Evolutionary conservation across 2,888 invertebrate genomes (phyloP).

Genomic region (Leptopilina myrica): DNA sequence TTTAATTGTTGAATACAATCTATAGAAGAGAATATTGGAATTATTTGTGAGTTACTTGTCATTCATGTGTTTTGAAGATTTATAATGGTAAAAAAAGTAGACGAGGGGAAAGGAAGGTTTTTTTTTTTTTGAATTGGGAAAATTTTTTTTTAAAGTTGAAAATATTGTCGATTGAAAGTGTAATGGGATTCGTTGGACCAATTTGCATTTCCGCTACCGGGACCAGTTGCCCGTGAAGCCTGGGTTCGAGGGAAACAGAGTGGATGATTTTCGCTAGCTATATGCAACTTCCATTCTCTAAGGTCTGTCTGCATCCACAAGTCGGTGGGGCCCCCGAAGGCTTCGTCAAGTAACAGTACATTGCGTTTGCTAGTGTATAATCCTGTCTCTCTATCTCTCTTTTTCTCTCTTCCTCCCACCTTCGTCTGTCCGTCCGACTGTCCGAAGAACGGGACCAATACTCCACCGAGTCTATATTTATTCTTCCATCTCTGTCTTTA

Average conservation of each 20-base stretch:
- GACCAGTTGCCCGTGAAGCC: neutral
- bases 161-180: no score
- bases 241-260: neutral
- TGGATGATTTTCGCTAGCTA: slow-evolving; percentile 29
- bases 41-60: no score
- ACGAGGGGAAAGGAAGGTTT: no score
- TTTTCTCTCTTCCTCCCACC: slow-evolving; percentile 27
- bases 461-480: slow-evolving; percentile 1
- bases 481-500: slow-evolving; percentile 31
- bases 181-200: neutral
- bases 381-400: slow-evolving; percentile 40
- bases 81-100: no score
- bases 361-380: slow-evolving; percentile 31
- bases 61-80: no score
- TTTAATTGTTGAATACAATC: no score
- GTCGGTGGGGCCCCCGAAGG: slow-evolving; percentile 29
- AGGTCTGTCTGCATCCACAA: slow-evolving; percentile 21
- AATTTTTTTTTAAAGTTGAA: no score
- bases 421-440: slow-evolving; percentile 27
- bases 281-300: slow-evolving; percentile 24
- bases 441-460: slow-evolving; percentile 54
- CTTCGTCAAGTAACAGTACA: slow-evolving; percentile 39
- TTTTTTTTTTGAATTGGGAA: no score
- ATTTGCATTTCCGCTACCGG: neutral
- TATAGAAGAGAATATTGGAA: no score